Evolutionary conservation across 2,888 invertebrate species (phyloP).

Genomic region (Drosophila anomelani): DNA sequence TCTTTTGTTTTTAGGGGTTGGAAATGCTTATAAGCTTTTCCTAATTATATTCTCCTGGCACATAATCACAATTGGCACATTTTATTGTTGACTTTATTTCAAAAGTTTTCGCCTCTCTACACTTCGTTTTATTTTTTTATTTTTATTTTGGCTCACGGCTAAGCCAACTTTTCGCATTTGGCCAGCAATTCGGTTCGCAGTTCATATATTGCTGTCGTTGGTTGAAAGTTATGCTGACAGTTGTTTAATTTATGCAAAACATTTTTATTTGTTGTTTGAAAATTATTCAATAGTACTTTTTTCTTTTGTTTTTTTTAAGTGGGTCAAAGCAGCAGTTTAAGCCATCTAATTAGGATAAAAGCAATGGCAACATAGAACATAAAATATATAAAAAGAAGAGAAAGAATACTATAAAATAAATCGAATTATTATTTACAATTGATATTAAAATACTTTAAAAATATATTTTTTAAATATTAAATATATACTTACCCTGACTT

Average conservation of each 20-base stretch:
- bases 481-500: not conserved
- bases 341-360: slow-evolving; percentile 2
- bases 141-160: slow-evolving; percentile 48
- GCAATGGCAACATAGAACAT: too few species aligned
- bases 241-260: slow-evolving; percentile 60
- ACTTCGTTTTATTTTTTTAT: slow-evolving; percentile 22
- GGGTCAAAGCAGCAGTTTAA: not conserved
- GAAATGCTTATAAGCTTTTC: slow-evolving; percentile 7
- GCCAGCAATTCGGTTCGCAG: slow-evolving; percentile 49
- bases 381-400: too few species aligned
- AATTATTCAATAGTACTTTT: not conserved
- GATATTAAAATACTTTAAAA: not conserved
- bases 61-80: slow-evolving; percentile 67
- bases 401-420: not conserved
- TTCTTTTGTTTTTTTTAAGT: slow-evolving; percentile 1
- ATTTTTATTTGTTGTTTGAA: slow-evolving; percentile 26
- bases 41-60: slow-evolving; percentile 58
- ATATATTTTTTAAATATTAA: not conserved
- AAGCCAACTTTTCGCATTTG: slow-evolving; percentile 66
- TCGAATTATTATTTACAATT: not conserved
- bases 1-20: not conserved
- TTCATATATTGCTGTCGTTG: slow-evolving; percentile 44
- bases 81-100: slow-evolving; percentile 69
- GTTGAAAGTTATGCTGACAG: slow-evolving; percentile 64
- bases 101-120: slow-evolving; percentile 36